Conservation (phyloP, 2,888 invertebrate species). For the Agapostemon virescens region DNA sequence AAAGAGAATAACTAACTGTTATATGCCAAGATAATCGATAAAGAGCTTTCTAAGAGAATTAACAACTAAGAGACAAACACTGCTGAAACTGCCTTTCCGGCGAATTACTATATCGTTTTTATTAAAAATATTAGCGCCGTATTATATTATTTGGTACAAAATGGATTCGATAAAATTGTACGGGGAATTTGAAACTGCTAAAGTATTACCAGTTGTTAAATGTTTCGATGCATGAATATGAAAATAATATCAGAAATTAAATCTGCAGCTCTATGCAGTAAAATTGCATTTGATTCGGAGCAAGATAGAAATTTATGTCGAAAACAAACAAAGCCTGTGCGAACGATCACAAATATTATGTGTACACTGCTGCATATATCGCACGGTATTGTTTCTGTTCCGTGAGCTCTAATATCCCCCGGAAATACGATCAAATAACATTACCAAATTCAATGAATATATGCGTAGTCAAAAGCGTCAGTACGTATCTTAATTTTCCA, state of each 20-base stretch:
- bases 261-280: background rate
- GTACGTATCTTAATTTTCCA: background rate
- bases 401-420: background rate
- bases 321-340: slow-evolving; percentile 14
- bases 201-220: background rate
- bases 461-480: background rate
- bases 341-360: slow-evolving; percentile 7
- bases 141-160: background rate
- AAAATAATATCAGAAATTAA: background rate
- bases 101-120: background rate
- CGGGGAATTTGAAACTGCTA: background rate
- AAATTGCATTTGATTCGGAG: background rate
- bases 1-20: background rate
- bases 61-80: background rate
- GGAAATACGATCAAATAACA: slow-evolving; percentile 14
- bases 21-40: background rate
- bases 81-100: background rate
- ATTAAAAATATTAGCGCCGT: background rate
- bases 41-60: background rate
- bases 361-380: background rate
- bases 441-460: slow-evolving; percentile 4
- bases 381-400: background rate
- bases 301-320: background rate
- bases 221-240: background rate
- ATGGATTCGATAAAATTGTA: background rate